These are phyloP conservation scores for Enteromius paludinosus DNA, from an alignment of 2,797 vertebrate species.

Conservation along the genomic window DNA sequence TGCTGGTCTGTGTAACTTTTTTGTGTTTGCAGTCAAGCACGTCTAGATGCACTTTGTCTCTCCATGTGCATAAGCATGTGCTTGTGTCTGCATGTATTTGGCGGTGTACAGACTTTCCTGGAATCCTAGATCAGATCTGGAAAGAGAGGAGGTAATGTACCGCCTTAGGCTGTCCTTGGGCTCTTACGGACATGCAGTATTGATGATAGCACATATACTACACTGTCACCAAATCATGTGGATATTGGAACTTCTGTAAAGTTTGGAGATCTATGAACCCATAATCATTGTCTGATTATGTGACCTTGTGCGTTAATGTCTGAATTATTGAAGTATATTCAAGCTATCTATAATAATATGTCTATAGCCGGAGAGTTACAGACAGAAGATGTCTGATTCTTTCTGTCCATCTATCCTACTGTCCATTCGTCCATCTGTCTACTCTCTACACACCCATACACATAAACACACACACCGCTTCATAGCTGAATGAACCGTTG, in stretches of 20 bases:
- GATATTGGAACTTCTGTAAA: slow-evolving; percentile 3
- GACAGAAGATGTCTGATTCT: not conserved
- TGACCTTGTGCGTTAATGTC: not conserved
- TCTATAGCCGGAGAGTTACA: not conserved
- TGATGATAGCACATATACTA: not conserved
- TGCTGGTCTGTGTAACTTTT: not conserved
- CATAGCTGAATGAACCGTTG: slow-evolving; percentile 56
- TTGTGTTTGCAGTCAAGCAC: slow-evolving; percentile 11
- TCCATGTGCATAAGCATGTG: not conserved
- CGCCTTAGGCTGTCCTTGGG: not conserved
- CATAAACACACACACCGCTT: slow-evolving; percentile 39
- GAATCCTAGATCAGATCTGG: slow-evolving; percentile 8
- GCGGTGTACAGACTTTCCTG: not conserved
- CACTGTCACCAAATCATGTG: not conserved
- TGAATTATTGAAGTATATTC: not conserved
- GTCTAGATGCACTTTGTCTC: not conserved
- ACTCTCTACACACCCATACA: slow-evolving; percentile 28
- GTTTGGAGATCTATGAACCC: not conserved
- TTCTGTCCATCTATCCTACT: not conserved
- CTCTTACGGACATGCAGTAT: slow-evolving; percentile 5
- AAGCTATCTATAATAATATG: not conserved
- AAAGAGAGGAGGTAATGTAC: slow-evolving; percentile 5
- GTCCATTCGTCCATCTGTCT: not conserved
- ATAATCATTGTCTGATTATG: not conserved
- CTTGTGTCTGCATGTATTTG: slow-evolving; percentile 29